Evolutionary conservation across 2,797 vertebrate genomes (phyloP), one percentile per base, ranked within the genome.

Genomic region (Aplochiton taeniatus): DNA sequence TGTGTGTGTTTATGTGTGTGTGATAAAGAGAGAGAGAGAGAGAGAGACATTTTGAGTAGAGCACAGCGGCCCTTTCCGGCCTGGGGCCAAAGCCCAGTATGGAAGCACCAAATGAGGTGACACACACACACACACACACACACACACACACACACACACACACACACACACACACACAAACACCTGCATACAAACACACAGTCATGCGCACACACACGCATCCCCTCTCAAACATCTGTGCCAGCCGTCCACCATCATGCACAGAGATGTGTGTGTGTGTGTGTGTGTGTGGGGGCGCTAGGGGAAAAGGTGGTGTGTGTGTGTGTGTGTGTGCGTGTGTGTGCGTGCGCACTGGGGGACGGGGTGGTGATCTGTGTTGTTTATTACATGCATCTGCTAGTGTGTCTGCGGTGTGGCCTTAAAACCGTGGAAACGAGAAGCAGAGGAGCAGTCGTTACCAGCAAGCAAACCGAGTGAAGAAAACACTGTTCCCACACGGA

Each of bases 301-400:
- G n/a, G n/a, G n/a, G n/a, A n/a, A n/a, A n/a, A n/a, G n/a, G n/a
- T n/a, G n/a, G 65, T 56, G 63, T n/a, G 60, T 60, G 66, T 20
- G 53, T 52, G 69, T 69, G 69, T 63, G 8, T 14, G 60, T 82
- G 66, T 6, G 5, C 14, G 56, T 50, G 55, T 61, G 64, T 19
- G 31, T 14, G 31, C 54, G 52, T 43, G 75, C 43, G 17, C 61
- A 61, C 62, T 70, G 71, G 91, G 90, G 93, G 90, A 90, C 90
- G 91, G 90, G 68, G 90, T 91, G 89, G 90, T 91, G 63, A 87
- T 92, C 92, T 92, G 93, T 91, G 91, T 91, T 93, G 93, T 95
- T 96, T 95, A 96, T 91, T 89, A 93, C 88, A 81, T 91, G 93
- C 94, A 97, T 94, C 95, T 97, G 95, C 93, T 92, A 90, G 90